Conservation (phyloP, 92 coral and sea anemone genomes). For the Actinostola sp. region DNA sequence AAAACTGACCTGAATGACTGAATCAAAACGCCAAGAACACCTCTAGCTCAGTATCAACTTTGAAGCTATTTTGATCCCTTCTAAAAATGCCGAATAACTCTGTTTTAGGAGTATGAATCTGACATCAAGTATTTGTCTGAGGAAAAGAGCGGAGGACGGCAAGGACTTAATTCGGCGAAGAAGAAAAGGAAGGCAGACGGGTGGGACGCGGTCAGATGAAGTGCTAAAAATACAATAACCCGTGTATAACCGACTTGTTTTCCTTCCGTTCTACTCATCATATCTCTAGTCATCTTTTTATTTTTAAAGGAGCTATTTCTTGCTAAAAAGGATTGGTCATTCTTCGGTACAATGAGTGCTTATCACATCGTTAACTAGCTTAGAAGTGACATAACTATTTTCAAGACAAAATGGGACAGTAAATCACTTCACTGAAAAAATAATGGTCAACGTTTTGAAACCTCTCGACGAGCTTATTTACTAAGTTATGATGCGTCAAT, state of each 20-base stretch:
- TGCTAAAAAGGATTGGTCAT: constrained; percentile 10
- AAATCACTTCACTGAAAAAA: constrained; percentile 2
- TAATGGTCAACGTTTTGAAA: not conserved
- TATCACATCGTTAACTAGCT: constrained; percentile 12
- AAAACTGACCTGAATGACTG: too few relatives aligned
- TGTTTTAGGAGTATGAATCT: not conserved
- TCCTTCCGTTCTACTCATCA: not conserved
- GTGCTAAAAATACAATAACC: not conserved
- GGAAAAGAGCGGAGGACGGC: too few relatives aligned
- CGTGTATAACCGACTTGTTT: not conserved
- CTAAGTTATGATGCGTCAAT: not conserved
- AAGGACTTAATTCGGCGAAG: too few relatives aligned
- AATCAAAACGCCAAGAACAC: too few relatives aligned
- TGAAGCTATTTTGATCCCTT: not conserved
- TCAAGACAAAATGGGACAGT: constrained; percentile 3
- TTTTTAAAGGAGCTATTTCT: not conserved
- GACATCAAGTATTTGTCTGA: not conserved
- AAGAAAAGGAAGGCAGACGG: too few relatives aligned
- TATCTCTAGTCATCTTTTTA: not conserved
- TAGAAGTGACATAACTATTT: too few relatives aligned
- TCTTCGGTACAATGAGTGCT: not conserved
- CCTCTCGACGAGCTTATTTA: not conserved
- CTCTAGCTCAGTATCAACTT: too few relatives aligned
- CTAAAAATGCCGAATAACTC: not conserved
- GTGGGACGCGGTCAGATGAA: too few relatives aligned